Percentiles rank a stretch among this genome's conserved stretches.
These are phyloP conservation scores for Cryptops parisi DNA, from an alignment of 2,888 invertebrate genomes.

Conservation along the genomic window DNA sequence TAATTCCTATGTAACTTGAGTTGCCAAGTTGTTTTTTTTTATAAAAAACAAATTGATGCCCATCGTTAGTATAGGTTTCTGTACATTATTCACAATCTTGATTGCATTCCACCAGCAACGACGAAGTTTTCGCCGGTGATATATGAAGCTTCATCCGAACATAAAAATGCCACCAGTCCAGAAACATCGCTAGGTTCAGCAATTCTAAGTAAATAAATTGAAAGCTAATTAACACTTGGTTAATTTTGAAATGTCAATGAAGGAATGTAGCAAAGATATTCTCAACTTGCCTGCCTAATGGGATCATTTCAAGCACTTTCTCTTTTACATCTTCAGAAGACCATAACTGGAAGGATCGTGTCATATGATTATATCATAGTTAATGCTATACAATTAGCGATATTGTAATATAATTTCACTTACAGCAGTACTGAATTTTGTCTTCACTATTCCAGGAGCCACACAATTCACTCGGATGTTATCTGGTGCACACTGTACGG, in stretches of 20 bases:
- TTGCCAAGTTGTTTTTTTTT: too few relatives aligned
- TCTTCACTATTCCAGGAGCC: slow-evolving; percentile 81
- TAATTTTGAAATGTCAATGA: too few relatives aligned
- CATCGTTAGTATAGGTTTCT: too few relatives aligned
- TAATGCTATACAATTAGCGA: slow-evolving; percentile 23
- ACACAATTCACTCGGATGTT: slow-evolving; percentile 88
- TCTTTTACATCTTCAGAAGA: background rate
- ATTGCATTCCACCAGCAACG: slow-evolving; percentile 44
- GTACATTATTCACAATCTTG: background rate
- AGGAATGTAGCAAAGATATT: background rate
- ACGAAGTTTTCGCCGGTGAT: slow-evolving; percentile 74
- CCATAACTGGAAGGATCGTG: slow-evolving; percentile 12
- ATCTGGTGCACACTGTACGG: slow-evolving; percentile 55
- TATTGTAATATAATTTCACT: too few relatives aligned
- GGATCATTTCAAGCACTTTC: background rate
- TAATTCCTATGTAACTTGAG: too few relatives aligned
- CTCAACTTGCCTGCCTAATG: background rate
- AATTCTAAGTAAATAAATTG: slow-evolving; percentile 12
- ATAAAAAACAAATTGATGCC: too few relatives aligned
- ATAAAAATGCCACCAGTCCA: slow-evolving; percentile 62
- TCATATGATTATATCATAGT: slow-evolving; percentile 16
- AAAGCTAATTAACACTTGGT: too few relatives aligned
- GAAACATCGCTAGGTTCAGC: slow-evolving; percentile 51
- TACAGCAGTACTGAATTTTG: slow-evolving; percentile 70
- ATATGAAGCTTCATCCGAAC: slow-evolving; percentile 69